These are phyloP conservation scores for Seriola dumerili DNA, from an alignment of 2,113 vertebrate species.

Conservation along the genomic window DNA sequence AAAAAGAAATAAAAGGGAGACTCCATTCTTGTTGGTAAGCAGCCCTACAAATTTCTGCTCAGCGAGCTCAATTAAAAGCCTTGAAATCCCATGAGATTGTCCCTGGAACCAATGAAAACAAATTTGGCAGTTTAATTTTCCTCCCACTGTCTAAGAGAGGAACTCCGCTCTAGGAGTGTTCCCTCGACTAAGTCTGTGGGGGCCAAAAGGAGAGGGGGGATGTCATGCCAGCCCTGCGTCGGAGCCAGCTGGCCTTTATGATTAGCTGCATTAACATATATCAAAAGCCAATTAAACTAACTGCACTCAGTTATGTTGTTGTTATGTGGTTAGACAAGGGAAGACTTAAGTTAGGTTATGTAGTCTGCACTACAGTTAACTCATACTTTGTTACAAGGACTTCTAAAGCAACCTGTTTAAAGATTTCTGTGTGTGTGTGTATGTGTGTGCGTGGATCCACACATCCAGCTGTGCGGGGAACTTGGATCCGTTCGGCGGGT, in stretches of 20 bases:
- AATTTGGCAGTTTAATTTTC: slow-evolving; percentile 90
- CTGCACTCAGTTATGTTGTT: slow-evolving; percentile 80
- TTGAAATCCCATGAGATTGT: slow-evolving; percentile 81
- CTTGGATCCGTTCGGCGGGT: slow-evolving; percentile 16
- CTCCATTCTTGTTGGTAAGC: slow-evolving; percentile 77
- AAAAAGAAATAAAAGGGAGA: slow-evolving; percentile 65
- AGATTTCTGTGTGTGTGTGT: background rate
- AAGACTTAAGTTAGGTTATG: slow-evolving; percentile 67
- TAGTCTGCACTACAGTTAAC: slow-evolving; percentile 62
- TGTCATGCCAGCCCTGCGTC: slow-evolving; percentile 73
- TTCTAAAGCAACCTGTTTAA: slow-evolving; percentile 58
- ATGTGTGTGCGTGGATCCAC: background rate
- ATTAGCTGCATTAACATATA: slow-evolving; percentile 85
- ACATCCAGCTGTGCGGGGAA: background rate
- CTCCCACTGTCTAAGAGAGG: slow-evolving; percentile 85
- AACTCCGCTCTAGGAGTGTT: slow-evolving; percentile 77
- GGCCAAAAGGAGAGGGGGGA: slow-evolving; percentile 64
- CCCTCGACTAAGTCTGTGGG: slow-evolving; percentile 66
- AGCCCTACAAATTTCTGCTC: slow-evolving; percentile 83
- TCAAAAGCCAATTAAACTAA: slow-evolving; percentile 87
- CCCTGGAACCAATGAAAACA: slow-evolving; percentile 87
- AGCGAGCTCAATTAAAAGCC: slow-evolving; percentile 87
- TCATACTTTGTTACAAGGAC: slow-evolving; percentile 54
- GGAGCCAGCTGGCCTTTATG: slow-evolving; percentile 81
- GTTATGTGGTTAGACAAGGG: slow-evolving; percentile 68